A percentile compares a stretch with the other conserved stretches of the same genome.
These are phyloP conservation scores for Tetropium fuscum DNA, from an alignment of 2,888 invertebrate species.

Conservation along the genomic window DNA sequence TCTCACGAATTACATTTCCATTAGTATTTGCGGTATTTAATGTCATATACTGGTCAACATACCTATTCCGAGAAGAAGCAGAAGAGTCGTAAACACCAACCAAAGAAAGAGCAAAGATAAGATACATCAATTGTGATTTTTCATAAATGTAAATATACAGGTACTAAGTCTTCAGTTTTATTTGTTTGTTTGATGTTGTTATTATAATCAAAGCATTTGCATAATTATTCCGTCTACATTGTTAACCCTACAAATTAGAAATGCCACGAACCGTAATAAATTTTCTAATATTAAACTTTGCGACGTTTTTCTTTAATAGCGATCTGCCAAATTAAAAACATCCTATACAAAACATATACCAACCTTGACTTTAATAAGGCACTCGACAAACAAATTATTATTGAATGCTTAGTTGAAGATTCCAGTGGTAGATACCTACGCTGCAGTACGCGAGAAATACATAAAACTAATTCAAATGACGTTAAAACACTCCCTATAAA, in stretches of 20 bases:
- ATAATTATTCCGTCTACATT: constrained; percentile 34
- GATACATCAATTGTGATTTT: constrained; percentile 46
- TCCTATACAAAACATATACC: no score
- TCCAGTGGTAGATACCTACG: no score
- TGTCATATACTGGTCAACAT: constrained; percentile 93
- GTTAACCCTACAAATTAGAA: constrained; percentile 33
- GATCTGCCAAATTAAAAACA: no score
- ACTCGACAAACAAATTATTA: no score
- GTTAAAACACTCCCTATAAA: no score
- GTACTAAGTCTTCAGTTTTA: constrained; percentile 37
- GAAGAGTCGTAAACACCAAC: constrained; percentile 69
- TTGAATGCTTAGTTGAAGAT: no score
- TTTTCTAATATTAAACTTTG: constrained; percentile 37
- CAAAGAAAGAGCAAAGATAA: no score
- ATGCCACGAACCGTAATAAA: constrained; percentile 36
- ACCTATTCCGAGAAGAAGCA: constrained; percentile 84
- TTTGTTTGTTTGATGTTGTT: constrained; percentile 37
- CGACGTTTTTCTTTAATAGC: constrained; percentile 26
- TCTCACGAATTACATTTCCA: constrained; percentile 95
- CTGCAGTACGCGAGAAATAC: no score
- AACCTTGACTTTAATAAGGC: no score
- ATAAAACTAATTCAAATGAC: no score
- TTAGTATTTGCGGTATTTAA: constrained; percentile 96
- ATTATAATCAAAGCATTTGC: constrained; percentile 22
- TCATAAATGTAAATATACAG: constrained; percentile 48